These are phyloP conservation scores for Mareca strepera DNA, from an alignment of 2,797 vertebrate genomes.

Conservation along the genomic window DNA sequence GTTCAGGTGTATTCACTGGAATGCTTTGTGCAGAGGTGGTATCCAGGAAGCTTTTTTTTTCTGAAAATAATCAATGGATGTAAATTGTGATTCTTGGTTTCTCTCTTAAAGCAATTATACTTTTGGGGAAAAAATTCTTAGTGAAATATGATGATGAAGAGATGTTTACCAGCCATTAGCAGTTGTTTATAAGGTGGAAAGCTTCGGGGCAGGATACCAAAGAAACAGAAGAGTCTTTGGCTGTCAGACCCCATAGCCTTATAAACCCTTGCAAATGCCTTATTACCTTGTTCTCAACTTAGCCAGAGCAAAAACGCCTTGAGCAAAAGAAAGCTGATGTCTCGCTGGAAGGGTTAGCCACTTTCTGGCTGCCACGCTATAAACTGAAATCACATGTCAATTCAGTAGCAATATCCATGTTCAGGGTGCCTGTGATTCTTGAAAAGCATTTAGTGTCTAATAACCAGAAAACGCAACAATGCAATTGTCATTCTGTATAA, in stretches of 20 bases:
- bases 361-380: constrained; percentile 14
- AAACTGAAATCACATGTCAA: constrained; percentile 52
- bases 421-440: constrained; percentile 76
- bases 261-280: constrained; percentile 73
- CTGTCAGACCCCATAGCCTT: constrained; percentile 60
- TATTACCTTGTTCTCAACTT: constrained; percentile 71
- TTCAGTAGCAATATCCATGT: constrained; percentile 75
- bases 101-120: constrained; percentile 63
- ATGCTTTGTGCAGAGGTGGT: constrained; percentile 37
- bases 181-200: constrained; percentile 67
- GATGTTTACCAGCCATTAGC: constrained; percentile 70
- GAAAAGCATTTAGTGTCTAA: constrained; percentile 72
- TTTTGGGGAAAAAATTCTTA: constrained; percentile 25
- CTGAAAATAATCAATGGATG: constrained; percentile 18
- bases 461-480: constrained; percentile 71
- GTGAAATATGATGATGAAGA: constrained; percentile 27
- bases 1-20: constrained; percentile 54
- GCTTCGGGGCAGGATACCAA: constrained; percentile 65
- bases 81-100: constrained; percentile 36
- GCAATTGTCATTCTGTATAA: constrained; percentile 62
- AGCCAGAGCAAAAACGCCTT: constrained; percentile 67
- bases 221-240: constrained; percentile 50
- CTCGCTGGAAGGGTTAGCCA: constrained; percentile 42
- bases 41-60: constrained; percentile 16
- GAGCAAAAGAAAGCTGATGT: constrained; percentile 53